Evolutionary conservation across 2,888 invertebrate genomes (phyloP).

Genomic region (Drosophila borealis): DNA sequence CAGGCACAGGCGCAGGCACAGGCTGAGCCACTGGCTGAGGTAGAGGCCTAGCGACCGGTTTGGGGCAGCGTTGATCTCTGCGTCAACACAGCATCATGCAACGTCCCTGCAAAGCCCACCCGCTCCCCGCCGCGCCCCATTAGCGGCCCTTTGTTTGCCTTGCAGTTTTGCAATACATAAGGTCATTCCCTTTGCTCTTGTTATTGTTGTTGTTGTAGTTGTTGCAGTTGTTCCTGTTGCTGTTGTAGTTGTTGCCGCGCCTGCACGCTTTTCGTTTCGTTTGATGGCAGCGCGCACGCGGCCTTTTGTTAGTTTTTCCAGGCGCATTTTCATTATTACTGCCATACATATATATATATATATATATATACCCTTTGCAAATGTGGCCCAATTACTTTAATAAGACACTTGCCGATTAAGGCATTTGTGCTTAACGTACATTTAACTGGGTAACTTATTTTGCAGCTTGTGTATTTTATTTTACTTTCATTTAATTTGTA

Average conservation of each 20-base stretch:
- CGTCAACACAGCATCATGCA: conserved; percentile 45
- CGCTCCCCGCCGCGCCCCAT: conserved; percentile 46
- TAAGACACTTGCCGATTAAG: conserved; percentile 24
- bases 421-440: conserved; percentile 8
- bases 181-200: conserved; percentile 61
- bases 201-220: conserved; percentile 30
- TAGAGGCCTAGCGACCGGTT: conserved; percentile 40
- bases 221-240: conserved; percentile 30
- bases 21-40: neutral
- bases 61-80: conserved; percentile 45
- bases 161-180: conserved; percentile 63
- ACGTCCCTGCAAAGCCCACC: conserved; percentile 6
- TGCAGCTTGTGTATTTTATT: neutral
- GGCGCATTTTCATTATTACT: conserved; percentile 62
- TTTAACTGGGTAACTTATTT: neutral
- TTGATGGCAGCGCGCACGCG: conserved; percentile 75
- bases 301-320: conserved; percentile 79
- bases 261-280: conserved; percentile 78
- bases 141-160: conserved; percentile 76
- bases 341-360: conserved; percentile 23
- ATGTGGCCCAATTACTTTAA: conserved; percentile 47
- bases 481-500: neutral
- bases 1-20: neutral
- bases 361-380: conserved; percentile 25
- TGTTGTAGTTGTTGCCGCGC: conserved; percentile 50